Conservation (phyloP, 1,140 invertebrate species). For the Drosophila suzukii region DNA sequence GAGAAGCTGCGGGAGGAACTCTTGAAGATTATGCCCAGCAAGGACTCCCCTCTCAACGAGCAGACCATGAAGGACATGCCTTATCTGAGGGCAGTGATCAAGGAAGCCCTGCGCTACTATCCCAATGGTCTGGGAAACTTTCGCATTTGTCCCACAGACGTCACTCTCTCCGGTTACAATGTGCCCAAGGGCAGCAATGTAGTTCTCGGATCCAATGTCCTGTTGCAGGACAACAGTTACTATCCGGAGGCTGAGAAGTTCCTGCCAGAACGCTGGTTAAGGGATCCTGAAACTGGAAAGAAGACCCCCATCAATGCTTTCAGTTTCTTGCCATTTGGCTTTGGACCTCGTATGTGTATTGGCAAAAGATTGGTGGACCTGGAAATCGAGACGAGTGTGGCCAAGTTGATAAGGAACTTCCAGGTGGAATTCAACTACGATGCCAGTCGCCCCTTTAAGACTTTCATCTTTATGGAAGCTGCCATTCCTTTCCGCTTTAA, state of each 20-base stretch:
- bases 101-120: constrained; percentile 90
- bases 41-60: constrained; percentile 80
- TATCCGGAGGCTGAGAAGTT: constrained; percentile 89
- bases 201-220: constrained; percentile 20
- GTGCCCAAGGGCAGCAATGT: constrained; percentile 89
- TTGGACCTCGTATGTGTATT: constrained; percentile 86
- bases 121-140: constrained; percentile 94
- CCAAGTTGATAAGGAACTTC: constrained; percentile 87
- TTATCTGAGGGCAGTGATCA: constrained; percentile 86
- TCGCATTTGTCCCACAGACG: constrained; percentile 89
- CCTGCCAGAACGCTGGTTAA: constrained; percentile 91
- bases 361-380: constrained; percentile 89
- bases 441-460: constrained; percentile 46
- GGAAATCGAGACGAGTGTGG: constrained; percentile 87
- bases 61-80: constrained; percentile 79
- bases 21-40: constrained; percentile 59
- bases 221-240: constrained; percentile 78
- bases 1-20: constrained; percentile 86
- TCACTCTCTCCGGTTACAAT: constrained; percentile 90
- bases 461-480: constrained; percentile 36
- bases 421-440: constrained; percentile 85
- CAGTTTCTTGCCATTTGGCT: constrained; percentile 86
- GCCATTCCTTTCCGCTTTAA: constrained; percentile 65
- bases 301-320: constrained; percentile 42
- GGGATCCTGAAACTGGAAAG: constrained; percentile 74